Base-by-base conservation (phyloP, 2,797 vertebrate genomes). In the Mionectes olivaceus region DNA sequence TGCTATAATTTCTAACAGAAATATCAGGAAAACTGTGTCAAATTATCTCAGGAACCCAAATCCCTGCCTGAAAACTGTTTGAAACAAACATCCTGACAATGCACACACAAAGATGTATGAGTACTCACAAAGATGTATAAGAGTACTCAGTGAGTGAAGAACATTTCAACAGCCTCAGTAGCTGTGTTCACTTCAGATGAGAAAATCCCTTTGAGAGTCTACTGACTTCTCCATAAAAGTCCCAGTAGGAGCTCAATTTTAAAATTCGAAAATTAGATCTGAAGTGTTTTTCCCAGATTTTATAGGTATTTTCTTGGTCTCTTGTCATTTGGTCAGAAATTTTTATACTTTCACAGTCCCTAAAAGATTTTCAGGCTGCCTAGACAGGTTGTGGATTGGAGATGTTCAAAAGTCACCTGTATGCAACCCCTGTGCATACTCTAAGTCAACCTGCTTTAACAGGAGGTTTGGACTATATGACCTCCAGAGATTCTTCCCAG, bases 391-490 rank as follows among this genome's bases (percentile, higher is more conserved):
- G 5, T 27, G 43, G 23, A 30, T 37, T 59, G 53, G 14, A 25
- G 9, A 7, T 88, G 21, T 46, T 67, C 30, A 11, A 60, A 67
- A 59, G 21, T 52, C 69, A 13, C 21, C 5, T 15, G 4, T 39
- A 7, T 22, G 46, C 10, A 17, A 64, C 11, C 19, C 19, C 9
- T 25, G 28, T 61, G 19, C 3, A 44, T 50, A 19, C 9, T 50
- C 23, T 13, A 6, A 16, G 9, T 33, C 35, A 56, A 28, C 28
- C 35, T 56, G 18, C 27, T 9, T 49, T n/a, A 25, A 24, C 5
- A 4, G 11, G 1, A 10, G 2, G 3, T 1, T 10, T 63, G 35
- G 19, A 15, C 28, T 49, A 13, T 21, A 6, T 9, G 17, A 22
- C 14, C 47, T 56, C 35, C 23, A 39, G 37, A 50, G n/a, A 9